phyloP scores from a whole-genome alignment of 2,797 vertebrate genomes.

The Typhlichthys eigenmanni region DNA sequence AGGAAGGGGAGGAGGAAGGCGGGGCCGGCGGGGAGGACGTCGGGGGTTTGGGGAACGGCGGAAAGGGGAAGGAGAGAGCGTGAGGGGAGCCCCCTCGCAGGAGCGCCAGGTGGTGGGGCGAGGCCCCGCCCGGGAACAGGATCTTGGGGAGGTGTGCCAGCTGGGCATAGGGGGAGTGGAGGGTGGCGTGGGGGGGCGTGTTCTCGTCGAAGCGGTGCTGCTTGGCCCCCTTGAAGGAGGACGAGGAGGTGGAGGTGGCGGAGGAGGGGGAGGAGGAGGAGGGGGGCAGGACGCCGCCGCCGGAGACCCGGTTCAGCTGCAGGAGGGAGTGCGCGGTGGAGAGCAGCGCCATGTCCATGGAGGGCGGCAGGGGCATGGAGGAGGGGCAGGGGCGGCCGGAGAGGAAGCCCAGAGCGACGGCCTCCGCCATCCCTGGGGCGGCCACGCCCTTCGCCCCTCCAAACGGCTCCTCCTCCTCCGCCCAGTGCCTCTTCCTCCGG shows the following conservation, averaged over 20 bases:
- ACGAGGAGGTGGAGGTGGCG: slow-evolving; percentile 66
- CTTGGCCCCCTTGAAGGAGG: slow-evolving; percentile 77
- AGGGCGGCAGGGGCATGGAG: slow-evolving; percentile 79
- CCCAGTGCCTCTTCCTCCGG: slow-evolving; percentile 73
- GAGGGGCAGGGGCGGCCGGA: slow-evolving; percentile 71
- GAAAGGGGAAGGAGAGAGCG: slow-evolving; percentile 78
- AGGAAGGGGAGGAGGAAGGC: slow-evolving; percentile 72
- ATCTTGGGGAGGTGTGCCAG: slow-evolving; percentile 82
- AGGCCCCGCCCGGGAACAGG: slow-evolving; percentile 78
- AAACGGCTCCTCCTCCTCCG: slow-evolving; percentile 77
- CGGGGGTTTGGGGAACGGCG: slow-evolving; percentile 79
- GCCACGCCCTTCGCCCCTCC: slow-evolving; percentile 69
- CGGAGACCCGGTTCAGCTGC: slow-evolving; percentile 79
- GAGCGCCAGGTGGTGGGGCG: slow-evolving; percentile 77
- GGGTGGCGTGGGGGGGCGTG: slow-evolving; percentile 76
- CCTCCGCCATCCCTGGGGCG: slow-evolving; percentile 69
- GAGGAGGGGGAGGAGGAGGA: slow-evolving; percentile 68
- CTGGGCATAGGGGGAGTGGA: slow-evolving; percentile 79
- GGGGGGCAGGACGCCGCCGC: slow-evolving; percentile 51
- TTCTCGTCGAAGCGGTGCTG: slow-evolving; percentile 83
- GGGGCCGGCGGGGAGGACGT: slow-evolving; percentile 51
- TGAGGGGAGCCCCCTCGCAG: slow-evolving; percentile 66
- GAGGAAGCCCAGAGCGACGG: slow-evolving; percentile 75
- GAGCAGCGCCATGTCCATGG: slow-evolving; percentile 80
- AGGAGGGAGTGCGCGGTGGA: slow-evolving; percentile 82